Conservation (phyloP, 2,113 vertebrate genomes). For the Motacilla tschutschensis region DNA sequence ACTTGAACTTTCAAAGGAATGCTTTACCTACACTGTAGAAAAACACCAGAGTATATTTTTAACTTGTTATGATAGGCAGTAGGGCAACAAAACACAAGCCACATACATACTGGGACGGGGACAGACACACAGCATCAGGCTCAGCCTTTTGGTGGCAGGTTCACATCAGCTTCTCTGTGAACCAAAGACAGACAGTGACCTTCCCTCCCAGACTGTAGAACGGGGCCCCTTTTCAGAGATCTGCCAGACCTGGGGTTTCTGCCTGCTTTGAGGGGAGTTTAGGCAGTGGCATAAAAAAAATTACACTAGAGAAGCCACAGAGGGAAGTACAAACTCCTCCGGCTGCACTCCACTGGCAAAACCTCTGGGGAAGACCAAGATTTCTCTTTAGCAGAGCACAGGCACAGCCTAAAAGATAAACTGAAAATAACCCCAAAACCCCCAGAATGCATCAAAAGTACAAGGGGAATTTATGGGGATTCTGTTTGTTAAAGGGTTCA, state of each 20-base stretch:
- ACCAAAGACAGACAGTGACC: neutral
- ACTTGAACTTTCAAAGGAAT: constrained; percentile 24
- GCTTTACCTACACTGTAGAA: neutral
- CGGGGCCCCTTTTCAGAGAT: accelerated
- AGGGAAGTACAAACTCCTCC: neutral
- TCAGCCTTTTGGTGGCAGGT: neutral
- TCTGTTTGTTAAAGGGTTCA: neutral
- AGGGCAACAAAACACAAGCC: neutral
- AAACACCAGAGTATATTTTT: constrained; percentile 36
- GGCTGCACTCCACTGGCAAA: accelerated
- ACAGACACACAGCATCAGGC: neutral
- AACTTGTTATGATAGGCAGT: neutral
- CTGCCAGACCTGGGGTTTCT: neutral
- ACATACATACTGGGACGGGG: neutral
- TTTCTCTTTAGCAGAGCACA: neutral
- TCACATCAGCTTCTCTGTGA: neutral
- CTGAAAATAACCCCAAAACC: neutral
- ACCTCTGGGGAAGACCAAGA: neutral
- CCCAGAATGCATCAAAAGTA: neutral
- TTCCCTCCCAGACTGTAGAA: neutral
- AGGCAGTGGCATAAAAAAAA: neutral
- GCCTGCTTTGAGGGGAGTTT: neutral
- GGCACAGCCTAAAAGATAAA: neutral
- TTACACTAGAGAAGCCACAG: neutral
- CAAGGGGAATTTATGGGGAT: neutral